phyloP scores from a whole-genome alignment of 1,140 invertebrate genomes.

The Eurosta solidaginis region DNA sequence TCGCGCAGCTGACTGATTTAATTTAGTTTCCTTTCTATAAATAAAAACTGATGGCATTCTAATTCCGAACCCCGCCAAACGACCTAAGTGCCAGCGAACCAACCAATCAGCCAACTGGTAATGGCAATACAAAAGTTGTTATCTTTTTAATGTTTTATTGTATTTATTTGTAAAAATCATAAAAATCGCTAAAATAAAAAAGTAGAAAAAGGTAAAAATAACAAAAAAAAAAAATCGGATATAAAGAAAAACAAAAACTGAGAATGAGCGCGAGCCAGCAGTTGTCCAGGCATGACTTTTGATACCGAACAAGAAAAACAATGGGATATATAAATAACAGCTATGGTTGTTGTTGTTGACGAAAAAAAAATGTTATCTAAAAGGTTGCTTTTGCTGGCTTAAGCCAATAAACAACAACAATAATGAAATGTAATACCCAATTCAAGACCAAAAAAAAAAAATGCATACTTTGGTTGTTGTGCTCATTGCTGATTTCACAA shows the following conservation, averaged over 20 bases:
- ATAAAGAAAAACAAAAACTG: background rate
- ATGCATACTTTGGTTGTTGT: background rate
- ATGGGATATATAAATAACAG: background rate
- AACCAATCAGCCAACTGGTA: conserved; percentile 3
- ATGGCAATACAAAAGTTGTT: background rate
- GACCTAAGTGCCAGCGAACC: background rate
- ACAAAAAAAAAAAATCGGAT: background rate
- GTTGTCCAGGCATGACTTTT: conserved; percentile 11
- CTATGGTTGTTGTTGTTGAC: background rate
- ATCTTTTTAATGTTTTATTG: conserved; percentile 20
- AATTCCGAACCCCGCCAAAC: background rate
- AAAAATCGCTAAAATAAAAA: conserved; percentile 18
- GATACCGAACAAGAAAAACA: conserved; percentile 11
- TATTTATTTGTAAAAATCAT: conserved; percentile 29
- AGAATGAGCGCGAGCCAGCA: conserved; percentile 1
- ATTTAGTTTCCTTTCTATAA: conserved; percentile 18
- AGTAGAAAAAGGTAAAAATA: background rate
- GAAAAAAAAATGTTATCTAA: background rate
- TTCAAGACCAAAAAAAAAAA: background rate
- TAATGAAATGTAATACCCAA: background rate
- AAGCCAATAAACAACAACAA: conserved; percentile 3
- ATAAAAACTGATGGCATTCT: background rate
- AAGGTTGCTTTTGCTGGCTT: background rate
- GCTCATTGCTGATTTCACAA: background rate
- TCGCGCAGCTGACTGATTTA: conserved; percentile 6